These are phyloP conservation scores for Bicyclus anynana DNA, from an alignment of 1,140 invertebrate genomes.

Conservation along the genomic window DNA sequence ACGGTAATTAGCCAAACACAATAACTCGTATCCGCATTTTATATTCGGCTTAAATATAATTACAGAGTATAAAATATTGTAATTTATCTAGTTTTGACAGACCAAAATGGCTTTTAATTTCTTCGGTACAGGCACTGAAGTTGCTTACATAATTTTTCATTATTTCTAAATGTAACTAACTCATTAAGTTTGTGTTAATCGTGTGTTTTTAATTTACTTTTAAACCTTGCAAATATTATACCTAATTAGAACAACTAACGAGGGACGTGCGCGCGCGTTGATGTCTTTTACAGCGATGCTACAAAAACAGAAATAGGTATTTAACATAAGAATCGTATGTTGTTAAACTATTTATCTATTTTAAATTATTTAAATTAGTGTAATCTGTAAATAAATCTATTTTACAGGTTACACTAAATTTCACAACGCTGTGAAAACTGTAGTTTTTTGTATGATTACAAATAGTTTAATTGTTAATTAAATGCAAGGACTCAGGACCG, in stretches of 20 bases:
- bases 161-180: too few relatives aligned
- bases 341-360: too few relatives aligned
- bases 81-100: slow-evolving; percentile 1
- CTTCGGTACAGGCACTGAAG: not conserved
- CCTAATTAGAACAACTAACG: not conserved
- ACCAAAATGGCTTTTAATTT: not conserved
- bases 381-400: too few relatives aligned
- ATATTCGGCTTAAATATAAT: slow-evolving; percentile 2
- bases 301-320: not conserved
- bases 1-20: slow-evolving; percentile 13
- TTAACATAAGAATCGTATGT: too few relatives aligned
- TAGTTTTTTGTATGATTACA: too few relatives aligned
- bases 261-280: slow-evolving; percentile 11
- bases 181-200: not conserved
- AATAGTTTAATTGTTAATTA: too few relatives aligned
- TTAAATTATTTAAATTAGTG: too few relatives aligned
- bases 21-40: slow-evolving; percentile 14
- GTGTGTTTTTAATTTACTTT: not conserved
- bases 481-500: too few relatives aligned
- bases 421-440: too few relatives aligned
- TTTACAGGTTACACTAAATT: too few relatives aligned
- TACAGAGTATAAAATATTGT: not conserved
- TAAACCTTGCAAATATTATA: not conserved
- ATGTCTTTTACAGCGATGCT: slow-evolving; percentile 18
- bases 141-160: not conserved